Base-by-base conservation (phyloP, 2,888 invertebrate genomes). In the Cancer borealis region DNA sequence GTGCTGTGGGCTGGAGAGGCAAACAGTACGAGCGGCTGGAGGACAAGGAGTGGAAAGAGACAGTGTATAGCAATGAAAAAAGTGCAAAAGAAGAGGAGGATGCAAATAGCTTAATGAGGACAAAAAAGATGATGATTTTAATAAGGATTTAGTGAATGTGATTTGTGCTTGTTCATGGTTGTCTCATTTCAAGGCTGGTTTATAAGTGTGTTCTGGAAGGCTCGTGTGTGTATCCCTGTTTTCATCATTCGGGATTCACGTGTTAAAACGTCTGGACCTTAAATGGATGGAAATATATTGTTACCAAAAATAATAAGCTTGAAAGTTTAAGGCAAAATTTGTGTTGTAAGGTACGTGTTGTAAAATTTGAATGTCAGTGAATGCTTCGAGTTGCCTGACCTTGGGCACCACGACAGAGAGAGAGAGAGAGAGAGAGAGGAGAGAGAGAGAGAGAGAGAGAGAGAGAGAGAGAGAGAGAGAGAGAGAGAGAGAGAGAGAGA, bases 371-470 rank as follows among this genome's bases (percentile, higher is more conserved):
- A 21, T 66, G n/a, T 8, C n/a, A n/a, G 66, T 66, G 66, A 66
- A 66, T 21, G 66, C 66, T n/a, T 66, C n/a, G 5, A n/a, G n/a
- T 21, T 66, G 66, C n/a, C n/a, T 66, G n/a, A 66, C 66, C 66
- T 66, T 66, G 66, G 4, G n/a, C n/a, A n/a, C n/a, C 66, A 66
- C 66, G 66, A 66, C n/a, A 66, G 66, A 66, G 66, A 21, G 66
- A 66, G 66, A 66, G 66, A 66, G 66, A 66, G 66, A 66, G 66
- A 66, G 66, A 66, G 66, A n/a, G n/a, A 66, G 66, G 66, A 66
- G 66, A 66, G 66, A 66, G 66, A 66, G 66, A 66, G 66, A 21
- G 21, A 66, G 66, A 66, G 66, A 66, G 66, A 66, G 66, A 66
- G 66, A 66, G 66, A 66, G 66, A 66, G 66, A 49, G 66, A 66